phyloP scores from a whole-genome alignment of 2,797 vertebrate genomes.

The Poeciliopsis turneri region DNA sequence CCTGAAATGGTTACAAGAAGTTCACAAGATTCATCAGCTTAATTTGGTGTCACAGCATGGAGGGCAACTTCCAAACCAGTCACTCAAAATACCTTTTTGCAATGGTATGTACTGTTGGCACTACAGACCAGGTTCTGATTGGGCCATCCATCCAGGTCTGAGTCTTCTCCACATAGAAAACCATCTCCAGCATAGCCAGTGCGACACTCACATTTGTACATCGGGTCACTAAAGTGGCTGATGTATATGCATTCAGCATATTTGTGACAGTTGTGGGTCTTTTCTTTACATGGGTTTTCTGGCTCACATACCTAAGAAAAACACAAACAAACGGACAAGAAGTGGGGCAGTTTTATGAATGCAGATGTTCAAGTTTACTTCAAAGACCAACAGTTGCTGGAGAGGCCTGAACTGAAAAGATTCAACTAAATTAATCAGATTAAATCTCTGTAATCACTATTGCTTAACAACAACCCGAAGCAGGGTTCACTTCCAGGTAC shows the following conservation, averaged over 20 bases:
- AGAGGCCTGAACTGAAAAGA: background rate
- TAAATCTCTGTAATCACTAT: background rate
- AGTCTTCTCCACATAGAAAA: constrained; percentile 95
- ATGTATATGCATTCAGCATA: constrained; percentile 93
- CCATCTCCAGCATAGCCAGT: constrained; percentile 97
- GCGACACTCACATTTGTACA: constrained; percentile 97
- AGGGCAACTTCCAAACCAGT: background rate
- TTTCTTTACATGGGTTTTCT: constrained; percentile 94
- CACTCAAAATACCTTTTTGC: constrained; percentile 85
- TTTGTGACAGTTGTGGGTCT: constrained; percentile 92
- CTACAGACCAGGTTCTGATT: constrained; percentile 93
- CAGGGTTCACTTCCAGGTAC: constrained; percentile 21
- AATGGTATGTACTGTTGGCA: constrained; percentile 93
- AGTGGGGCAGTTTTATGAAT: background rate
- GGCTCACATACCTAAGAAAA: constrained; percentile 90
- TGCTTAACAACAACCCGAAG: constrained; percentile 13
- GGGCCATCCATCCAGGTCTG: constrained; percentile 98
- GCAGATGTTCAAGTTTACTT: background rate
- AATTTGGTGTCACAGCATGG: background rate
- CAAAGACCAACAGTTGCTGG: background rate
- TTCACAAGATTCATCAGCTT: constrained; percentile 8
- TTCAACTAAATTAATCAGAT: background rate
- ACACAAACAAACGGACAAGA: constrained; percentile 1
- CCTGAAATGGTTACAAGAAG: constrained; percentile 74
- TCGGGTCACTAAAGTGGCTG: constrained; percentile 95